phyloP scores from a whole-genome alignment of 2,113 vertebrate species.

The Tragelaphus strepsiceros region DNA sequence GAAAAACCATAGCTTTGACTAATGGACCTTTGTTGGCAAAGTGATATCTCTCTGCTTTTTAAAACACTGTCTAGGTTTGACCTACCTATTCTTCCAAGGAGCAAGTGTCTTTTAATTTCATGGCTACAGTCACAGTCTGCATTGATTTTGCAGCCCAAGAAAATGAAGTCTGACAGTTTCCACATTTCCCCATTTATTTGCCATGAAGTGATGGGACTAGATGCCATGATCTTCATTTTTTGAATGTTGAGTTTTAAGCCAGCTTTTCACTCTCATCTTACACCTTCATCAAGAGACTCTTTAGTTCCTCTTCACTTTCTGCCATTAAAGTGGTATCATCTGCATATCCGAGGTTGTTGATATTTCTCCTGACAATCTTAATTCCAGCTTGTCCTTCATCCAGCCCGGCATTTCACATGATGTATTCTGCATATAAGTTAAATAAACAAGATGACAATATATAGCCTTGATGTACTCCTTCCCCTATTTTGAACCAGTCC shows the following conservation, averaged over 20 bases:
- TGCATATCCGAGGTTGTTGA: background rate
- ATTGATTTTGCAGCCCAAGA: background rate
- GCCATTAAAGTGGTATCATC: background rate
- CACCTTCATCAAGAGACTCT: background rate
- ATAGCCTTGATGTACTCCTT: background rate
- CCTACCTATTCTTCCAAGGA: background rate
- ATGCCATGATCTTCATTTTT: background rate
- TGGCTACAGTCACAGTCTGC: background rate
- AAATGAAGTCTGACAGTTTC: background rate
- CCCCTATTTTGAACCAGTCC: background rate
- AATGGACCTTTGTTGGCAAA: background rate
- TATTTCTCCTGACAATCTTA: background rate
- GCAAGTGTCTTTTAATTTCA: background rate
- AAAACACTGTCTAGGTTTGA: background rate
- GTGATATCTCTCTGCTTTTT: background rate
- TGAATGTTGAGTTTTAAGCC: background rate
- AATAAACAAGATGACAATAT: background rate
- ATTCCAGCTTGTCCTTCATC: background rate
- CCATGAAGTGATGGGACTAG: background rate
- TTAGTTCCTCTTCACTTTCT: background rate
- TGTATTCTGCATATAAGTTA: background rate
- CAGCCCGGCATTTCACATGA: fast-evolving
- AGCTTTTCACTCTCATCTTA: background rate
- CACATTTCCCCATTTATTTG: background rate
- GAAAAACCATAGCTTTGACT: background rate